These are phyloP conservation scores for Eolophus roseicapilla DNA, from an alignment of 2,113 vertebrate genomes.

Conservation along the genomic window DNA sequence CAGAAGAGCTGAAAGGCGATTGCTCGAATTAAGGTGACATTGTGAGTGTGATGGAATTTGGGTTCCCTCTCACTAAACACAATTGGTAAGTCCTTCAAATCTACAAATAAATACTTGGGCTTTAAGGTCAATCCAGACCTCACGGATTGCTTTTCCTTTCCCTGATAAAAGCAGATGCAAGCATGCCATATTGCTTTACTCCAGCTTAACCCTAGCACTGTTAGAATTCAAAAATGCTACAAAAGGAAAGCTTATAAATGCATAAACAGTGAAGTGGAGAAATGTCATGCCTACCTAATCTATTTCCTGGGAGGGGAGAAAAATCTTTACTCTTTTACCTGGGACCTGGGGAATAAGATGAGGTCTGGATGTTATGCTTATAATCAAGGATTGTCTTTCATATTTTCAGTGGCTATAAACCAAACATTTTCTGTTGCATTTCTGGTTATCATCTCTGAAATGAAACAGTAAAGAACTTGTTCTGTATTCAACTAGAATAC, in stretches of 20 bases:
- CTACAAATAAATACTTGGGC: slow-evolving; percentile 48
- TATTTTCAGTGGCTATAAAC: background rate
- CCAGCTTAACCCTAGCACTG: slow-evolving; percentile 65
- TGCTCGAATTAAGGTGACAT: slow-evolving; percentile 55
- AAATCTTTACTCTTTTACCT: slow-evolving; percentile 48
- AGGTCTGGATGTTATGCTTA: slow-evolving; percentile 5
- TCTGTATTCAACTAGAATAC: background rate
- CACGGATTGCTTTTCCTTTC: slow-evolving; percentile 59
- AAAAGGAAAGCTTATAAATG: slow-evolving; percentile 66
- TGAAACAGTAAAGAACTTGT: background rate
- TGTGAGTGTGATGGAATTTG: slow-evolving; percentile 10
- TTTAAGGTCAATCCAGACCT: slow-evolving; percentile 52
- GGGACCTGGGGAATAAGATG: slow-evolving; percentile 36
- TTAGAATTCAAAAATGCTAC: slow-evolving; percentile 68
- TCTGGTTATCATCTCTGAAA: background rate
- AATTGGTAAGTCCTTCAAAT: slow-evolving; percentile 45
- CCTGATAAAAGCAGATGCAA: slow-evolving; percentile 67
- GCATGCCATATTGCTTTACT: slow-evolving; percentile 75
- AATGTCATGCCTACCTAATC: slow-evolving; percentile 66
- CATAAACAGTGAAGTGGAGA: slow-evolving; percentile 45
- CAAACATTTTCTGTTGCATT: background rate
- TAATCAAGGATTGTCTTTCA: slow-evolving; percentile 35
- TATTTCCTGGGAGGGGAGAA: slow-evolving; percentile 34
- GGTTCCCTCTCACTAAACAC: slow-evolving; percentile 38
- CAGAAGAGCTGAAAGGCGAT: background rate